These are phyloP conservation scores for Lepidocyrtinus sp. DNA, from an alignment of 2,888 invertebrate species.

Conservation along the genomic window DNA sequence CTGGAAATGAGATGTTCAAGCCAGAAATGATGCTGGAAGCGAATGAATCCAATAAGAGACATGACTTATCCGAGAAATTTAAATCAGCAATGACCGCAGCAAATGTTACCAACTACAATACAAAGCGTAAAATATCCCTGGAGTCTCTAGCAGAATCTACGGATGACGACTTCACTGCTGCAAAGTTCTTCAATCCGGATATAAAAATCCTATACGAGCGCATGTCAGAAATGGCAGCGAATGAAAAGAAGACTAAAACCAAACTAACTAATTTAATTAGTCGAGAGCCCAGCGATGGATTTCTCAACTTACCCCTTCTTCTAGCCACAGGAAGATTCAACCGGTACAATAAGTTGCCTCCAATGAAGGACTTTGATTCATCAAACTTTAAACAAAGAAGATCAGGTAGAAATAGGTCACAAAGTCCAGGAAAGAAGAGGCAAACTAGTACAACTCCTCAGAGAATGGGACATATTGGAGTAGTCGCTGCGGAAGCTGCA, in stretches of 20 bases:
- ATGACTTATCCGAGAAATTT: not conserved
- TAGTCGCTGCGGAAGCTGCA: not conserved
- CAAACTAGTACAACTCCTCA: not conserved
- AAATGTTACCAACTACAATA: not conserved
- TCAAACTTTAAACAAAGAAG: not conserved
- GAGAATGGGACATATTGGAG: not conserved
- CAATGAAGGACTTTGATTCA: not conserved
- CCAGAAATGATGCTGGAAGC: constrained; percentile 35
- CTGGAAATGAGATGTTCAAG: constrained; percentile 31
- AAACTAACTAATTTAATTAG: not conserved
- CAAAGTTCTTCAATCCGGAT: constrained; percentile 33
- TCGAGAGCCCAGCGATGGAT: constrained; percentile 43
- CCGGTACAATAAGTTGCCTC: constrained; percentile 35
- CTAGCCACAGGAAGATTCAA: constrained; percentile 40
- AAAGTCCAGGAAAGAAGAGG: constrained; percentile 2
- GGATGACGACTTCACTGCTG: constrained; percentile 12
- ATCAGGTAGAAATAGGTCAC: not conserved
- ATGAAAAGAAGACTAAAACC: not conserved
- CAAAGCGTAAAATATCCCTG: constrained; percentile 21
- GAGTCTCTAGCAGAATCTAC: constrained; percentile 33
- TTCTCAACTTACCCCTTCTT: constrained; percentile 33
- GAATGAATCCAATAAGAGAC: not conserved
- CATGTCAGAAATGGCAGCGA: constrained; percentile 28
- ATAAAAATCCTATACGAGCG: constrained; percentile 34
- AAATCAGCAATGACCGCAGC: too few relatives aligned